Evolutionary conservation across 2,888 invertebrate genomes (phyloP).

Genomic region (Argyresthia albistria): DNA sequence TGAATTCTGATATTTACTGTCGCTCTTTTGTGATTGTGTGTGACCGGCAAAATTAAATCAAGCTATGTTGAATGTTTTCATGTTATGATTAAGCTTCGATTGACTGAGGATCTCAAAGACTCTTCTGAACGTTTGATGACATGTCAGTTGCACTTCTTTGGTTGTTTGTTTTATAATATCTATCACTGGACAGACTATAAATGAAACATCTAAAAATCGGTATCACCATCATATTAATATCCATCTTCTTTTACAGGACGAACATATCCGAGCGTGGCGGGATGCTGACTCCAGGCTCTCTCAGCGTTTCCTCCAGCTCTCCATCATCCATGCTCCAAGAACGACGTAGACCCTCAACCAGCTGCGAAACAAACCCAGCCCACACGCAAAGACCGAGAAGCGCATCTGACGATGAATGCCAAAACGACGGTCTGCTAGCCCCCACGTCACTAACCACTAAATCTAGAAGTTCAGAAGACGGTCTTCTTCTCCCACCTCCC

Average conservation of each 20-base stretch:
- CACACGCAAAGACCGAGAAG: conserved; percentile 43
- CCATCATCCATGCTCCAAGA: conserved; percentile 63
- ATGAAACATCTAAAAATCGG: too few species aligned
- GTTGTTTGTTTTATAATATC: too few species aligned
- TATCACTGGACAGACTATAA: too few species aligned
- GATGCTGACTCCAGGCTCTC: conserved; percentile 56
- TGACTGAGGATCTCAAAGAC: too few species aligned
- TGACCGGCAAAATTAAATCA: too few species aligned
- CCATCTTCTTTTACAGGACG: conserved; percentile 29
- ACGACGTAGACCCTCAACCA: conserved; percentile 45
- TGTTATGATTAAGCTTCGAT: too few species aligned
- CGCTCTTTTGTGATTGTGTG: too few species aligned
- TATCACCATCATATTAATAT: too few species aligned
- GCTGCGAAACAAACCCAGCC: conserved; percentile 38
- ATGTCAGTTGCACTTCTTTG: too few species aligned
- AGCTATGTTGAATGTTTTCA: too few species aligned
- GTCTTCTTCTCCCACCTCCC: conserved; percentile 78
- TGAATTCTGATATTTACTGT: too few species aligned
- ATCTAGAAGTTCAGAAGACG: conserved; percentile 59
- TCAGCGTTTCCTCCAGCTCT: conserved; percentile 60
- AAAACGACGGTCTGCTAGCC: conserved; percentile 47
- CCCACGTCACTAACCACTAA: conserved; percentile 49
- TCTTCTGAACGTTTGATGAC: too few species aligned
- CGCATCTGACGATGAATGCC: conserved; percentile 52
- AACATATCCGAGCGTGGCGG: conserved; percentile 56